Base-by-base conservation (phyloP, 2,888 invertebrate species). In the Tenthredo notha region DNA sequence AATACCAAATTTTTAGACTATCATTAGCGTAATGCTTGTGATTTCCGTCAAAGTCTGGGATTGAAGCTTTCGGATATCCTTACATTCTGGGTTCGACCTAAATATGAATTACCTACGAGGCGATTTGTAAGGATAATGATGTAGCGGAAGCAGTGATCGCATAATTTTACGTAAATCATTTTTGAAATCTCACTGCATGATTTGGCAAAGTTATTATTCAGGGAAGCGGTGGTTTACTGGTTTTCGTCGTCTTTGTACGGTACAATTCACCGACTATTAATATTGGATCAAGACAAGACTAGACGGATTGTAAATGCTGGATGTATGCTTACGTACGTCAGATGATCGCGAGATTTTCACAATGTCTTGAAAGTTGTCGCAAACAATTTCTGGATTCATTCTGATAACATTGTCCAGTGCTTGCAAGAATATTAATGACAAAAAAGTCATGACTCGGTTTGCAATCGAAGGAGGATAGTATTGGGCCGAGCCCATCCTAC, bases 401-500 rank as follows among this genome's bases (percentile, higher is more conserved):
- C 80, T 80, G 61, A 21, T n/a, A 9, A 40, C 4, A 80, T n/a
- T 77, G 5, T 77, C 50, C n/a, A 6, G 77, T 29, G 25, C 43
- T 10, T 43, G 50, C 21, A 21, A 37, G 25, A 12, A 58, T 33
- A 40, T 18, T n/a, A 10, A n/a, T 37, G n/a, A 80, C 25, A 40
- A 10, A 5, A 80, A 15, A 80, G 37, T 83, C 33, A 47, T 70
- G 29, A 15, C 18, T 43, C 65, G 70, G 15, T 70, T 65, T 5
- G 67, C 33, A 29, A 67, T 83, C 21, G 50, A 47, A n/a, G 47
- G 47, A 15, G n/a, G 21, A 83, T 67, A 70, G 83, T 18, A 70
- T 67, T 47, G 83, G 67, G 25, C 43, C 43, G 10, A 83, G 10
- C n/a, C 87, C 90, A 2, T 85, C 88, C 88, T 1, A 88, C 87